phyloP scores from a whole-genome alignment of 2,888 invertebrate species.

The Parthenolecanium corni region DNA sequence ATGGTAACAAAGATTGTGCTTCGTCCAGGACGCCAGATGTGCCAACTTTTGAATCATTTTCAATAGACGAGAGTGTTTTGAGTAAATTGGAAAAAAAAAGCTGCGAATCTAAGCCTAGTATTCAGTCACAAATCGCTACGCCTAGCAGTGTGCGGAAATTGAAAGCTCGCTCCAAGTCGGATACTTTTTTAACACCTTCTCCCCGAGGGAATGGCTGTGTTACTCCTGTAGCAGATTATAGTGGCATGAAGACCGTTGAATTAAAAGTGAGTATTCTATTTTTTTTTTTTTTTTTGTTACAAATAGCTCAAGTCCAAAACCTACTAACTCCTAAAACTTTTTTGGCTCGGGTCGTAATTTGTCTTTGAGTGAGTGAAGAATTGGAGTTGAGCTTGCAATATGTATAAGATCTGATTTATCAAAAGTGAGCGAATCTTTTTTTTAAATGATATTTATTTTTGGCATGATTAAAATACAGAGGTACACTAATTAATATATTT shows the following conservation, averaged over 20 bases:
- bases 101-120: not conserved
- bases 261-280: conserved; percentile 40
- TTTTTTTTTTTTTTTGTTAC: not conserved
- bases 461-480: too few species aligned
- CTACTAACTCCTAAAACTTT: too few species aligned
- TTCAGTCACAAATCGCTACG: not conserved
- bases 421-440: too few species aligned
- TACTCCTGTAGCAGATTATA: conserved; percentile 45
- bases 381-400: too few species aligned
- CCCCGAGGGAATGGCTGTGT: conserved; percentile 33
- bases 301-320: too few species aligned
- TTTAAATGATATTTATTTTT: too few species aligned
- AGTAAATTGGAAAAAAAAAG: not conserved
- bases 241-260: conserved; percentile 43
- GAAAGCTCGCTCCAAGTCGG: conserved; percentile 10
- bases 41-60: conserved; percentile 3
- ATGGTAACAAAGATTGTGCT: too few species aligned
- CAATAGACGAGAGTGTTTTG: not conserved
- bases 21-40: not conserved
- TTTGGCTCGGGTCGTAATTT: too few species aligned
- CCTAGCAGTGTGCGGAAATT: conserved; percentile 10
- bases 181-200: conserved; percentile 3
- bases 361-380: too few species aligned
- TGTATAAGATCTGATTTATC: too few species aligned
- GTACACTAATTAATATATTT: too few species aligned